A percentile compares a stretch with the other conserved stretches of the same genome.
Conservation (phyloP, 2,797 vertebrate species). For the Perodicticus potto region DNA sequence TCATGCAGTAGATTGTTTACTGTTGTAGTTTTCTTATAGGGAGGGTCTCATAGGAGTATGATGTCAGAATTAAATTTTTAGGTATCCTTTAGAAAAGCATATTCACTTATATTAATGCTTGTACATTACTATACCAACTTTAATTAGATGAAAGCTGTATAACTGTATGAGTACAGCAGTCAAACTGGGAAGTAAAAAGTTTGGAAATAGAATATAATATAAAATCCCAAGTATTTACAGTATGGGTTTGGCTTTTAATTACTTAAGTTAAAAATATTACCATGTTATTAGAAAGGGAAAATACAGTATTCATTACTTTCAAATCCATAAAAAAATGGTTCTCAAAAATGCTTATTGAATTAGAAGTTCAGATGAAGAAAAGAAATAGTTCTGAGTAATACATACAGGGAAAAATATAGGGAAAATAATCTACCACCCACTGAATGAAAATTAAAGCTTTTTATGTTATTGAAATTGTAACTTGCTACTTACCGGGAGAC, state of each 20-base stretch:
- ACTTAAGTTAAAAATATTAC: not conserved
- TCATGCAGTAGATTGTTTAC: not conserved
- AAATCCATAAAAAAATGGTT: not conserved
- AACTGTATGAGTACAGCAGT: not conserved
- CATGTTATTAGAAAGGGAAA: conserved; percentile 1
- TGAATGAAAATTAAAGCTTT: conserved; percentile 27
- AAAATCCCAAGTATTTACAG: not conserved
- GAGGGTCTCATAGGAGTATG: not conserved
- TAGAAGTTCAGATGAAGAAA: conserved; percentile 34
- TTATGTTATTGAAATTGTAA: not conserved
- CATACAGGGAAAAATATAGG: not conserved
- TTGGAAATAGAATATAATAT: not conserved
- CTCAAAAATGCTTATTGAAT: conserved; percentile 4
- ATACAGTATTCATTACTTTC: not conserved
- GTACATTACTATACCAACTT: not conserved
- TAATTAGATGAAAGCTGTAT: conserved; percentile 3
- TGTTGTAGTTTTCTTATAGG: not conserved
- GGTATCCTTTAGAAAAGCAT: not conserved
- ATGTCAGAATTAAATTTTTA: conserved; percentile 24
- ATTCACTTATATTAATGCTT: not conserved
- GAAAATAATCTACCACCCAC: not conserved
- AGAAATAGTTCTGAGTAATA: not conserved
- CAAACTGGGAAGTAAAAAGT: not conserved
- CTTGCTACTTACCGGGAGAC: not conserved
- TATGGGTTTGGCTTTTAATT: not conserved